Base-by-base conservation (phyloP, 2,113 vertebrate species). In the Asarcornis scutulata region DNA sequence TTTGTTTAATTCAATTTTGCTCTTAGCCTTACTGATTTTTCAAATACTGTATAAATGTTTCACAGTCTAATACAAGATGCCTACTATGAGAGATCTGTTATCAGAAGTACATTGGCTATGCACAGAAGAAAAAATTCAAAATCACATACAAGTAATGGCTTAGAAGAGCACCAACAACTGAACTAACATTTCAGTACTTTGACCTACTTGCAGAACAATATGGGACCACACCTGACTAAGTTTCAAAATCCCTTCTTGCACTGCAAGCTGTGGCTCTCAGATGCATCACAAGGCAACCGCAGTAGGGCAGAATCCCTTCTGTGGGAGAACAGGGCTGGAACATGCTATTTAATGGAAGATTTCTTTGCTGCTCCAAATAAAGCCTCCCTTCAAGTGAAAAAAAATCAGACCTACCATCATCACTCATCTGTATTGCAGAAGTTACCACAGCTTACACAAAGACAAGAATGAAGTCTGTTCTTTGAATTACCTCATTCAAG, bases 81-180 rank as follows among this genome's bases (percentile, higher is more conserved):
- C 69, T 40, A 40, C 73, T 77, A 50, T 10, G 36, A 53, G 25
- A 13, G 31, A 63, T 40, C 36, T 53, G 66, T 22, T 74, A 15
- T n/a, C 73, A 71, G 59, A 86, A 71, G 40, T 59, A 44, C 34
- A 32, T 1, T 21, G 22, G 0, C 0, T 3, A 69, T 0, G 1
- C 31, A 44, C 25, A 48, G 27, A 53, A 58, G 63, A 46, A 2
- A 2, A 52, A 78, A 86, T 50, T 55, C 31, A 32, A 42, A 68
- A 63, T 59, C 42, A 55, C 7, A 42, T 14, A 31, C 14, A 27
- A 16, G 8, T 17, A 31, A 8, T 0, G 31, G 0, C 26, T 13
- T 32, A 15, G 2, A 4, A 9, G 10, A 83, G 40, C 40, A 46
- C 46, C 26, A 74, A 66, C 60, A 74, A 63, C 1, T 14, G 46